Percentiles rank a stretch among this genome's conserved stretches.
These are phyloP conservation scores for Luffia ferchaultella DNA, from an alignment of 2,888 invertebrate genomes.

Conservation along the genomic window DNA sequence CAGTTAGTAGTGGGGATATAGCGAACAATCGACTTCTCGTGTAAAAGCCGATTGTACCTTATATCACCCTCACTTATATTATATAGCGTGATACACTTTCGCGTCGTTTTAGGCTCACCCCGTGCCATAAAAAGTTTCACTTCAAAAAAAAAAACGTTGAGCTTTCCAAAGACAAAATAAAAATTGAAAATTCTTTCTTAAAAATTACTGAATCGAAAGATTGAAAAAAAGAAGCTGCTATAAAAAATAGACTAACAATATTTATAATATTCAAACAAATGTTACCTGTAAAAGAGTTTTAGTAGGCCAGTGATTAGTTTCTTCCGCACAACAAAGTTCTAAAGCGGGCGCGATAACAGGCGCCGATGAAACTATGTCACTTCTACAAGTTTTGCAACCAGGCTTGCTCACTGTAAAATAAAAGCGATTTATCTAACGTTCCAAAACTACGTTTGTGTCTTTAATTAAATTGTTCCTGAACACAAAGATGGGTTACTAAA, in stretches of 20 bases:
- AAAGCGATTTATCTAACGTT: no score
- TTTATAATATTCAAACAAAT: neutral
- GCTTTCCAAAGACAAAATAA: neutral
- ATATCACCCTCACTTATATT: no score
- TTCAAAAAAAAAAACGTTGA: neutral
- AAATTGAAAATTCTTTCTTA: neutral
- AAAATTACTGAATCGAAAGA: neutral
- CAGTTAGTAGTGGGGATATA: no score
- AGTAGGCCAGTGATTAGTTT: slow-evolving; percentile 26
- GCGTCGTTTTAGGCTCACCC: neutral
- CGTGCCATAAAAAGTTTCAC: neutral
- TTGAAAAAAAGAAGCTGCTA: neutral
- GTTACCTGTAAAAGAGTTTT: slow-evolving; percentile 34
- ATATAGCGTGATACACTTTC: neutral
- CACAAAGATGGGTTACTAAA: no score
- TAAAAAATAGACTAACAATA: neutral
- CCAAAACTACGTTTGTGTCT: no score
- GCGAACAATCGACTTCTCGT: no score
- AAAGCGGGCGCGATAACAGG: slow-evolving; percentile 35
- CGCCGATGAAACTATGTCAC: slow-evolving; percentile 28
- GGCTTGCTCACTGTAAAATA: slow-evolving; percentile 42
- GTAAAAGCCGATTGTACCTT: no score
- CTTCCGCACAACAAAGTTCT: slow-evolving; percentile 32
- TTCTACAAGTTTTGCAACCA: slow-evolving; percentile 26
- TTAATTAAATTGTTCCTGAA: no score